Evolutionary conservation across 2,888 invertebrate genomes (phyloP).

Genomic region (Heteromyza rotundicornis): DNA sequence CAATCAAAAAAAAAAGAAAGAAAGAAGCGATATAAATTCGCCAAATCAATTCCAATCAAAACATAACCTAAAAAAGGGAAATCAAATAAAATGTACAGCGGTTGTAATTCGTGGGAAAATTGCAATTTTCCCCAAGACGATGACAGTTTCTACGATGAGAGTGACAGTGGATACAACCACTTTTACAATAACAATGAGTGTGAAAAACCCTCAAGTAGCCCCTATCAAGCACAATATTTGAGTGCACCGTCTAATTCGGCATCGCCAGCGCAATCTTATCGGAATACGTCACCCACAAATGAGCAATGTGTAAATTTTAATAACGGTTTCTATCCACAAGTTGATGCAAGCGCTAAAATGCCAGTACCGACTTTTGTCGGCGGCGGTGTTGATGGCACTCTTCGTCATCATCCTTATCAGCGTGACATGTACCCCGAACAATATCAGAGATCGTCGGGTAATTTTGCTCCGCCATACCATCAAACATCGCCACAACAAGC

Average conservation of each 20-base stretch:
- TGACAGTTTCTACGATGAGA: constrained; percentile 41
- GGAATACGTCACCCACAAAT: constrained; percentile 27
- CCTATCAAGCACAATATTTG: constrained; percentile 16
- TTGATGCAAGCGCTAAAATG: neutral
- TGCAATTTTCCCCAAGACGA: constrained; percentile 42
- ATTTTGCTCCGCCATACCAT: neutral
- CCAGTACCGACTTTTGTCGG: constrained; percentile 19
- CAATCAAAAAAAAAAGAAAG: too few relatives aligned
- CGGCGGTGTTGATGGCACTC: constrained; percentile 1
- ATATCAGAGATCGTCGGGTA: neutral
- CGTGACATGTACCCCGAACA: neutral
- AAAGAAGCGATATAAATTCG: too few relatives aligned
- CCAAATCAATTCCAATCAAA: too few relatives aligned
- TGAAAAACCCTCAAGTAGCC: constrained; percentile 27
- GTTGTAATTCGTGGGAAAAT: constrained; percentile 39
- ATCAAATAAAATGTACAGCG: constrained; percentile 34
- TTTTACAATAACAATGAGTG: constrained; percentile 11
- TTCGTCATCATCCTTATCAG: constrained; percentile 43
- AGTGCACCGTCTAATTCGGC: constrained; percentile 4
- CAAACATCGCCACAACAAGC: neutral
- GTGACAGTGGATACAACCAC: constrained; percentile 12
- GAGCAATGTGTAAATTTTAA: constrained; percentile 44
- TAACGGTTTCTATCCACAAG: constrained; percentile 35
- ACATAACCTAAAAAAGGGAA: neutral
- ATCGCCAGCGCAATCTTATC: constrained; percentile 13